Conservation (phyloP, 2,113 vertebrate species). For the Piprites chloris region DNA sequence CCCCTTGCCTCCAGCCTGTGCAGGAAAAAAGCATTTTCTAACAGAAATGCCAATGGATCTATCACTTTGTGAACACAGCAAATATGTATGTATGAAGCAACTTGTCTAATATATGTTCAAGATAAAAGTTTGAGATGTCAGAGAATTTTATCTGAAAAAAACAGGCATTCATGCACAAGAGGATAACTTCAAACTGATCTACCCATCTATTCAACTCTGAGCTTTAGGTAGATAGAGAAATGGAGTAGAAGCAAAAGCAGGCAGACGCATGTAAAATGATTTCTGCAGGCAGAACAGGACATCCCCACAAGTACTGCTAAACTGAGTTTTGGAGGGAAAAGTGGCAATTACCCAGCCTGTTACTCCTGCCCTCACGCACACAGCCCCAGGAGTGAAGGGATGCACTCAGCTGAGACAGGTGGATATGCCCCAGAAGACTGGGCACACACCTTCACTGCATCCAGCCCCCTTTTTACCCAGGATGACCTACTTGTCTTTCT, state of each 20-base stretch:
- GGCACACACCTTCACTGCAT: neutral
- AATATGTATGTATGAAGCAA: neutral
- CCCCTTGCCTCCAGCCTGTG: neutral
- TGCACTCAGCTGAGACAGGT: neutral
- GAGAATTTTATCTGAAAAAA: constrained; percentile 22
- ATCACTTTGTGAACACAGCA: neutral
- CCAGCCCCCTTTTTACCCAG: neutral
- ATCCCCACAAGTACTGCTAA: neutral
- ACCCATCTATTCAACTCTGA: neutral
- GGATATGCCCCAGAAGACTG: rapidly evolving
- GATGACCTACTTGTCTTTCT: neutral
- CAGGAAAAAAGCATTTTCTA: neutral
- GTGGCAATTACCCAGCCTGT: neutral
- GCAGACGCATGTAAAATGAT: neutral
- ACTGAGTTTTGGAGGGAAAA: neutral
- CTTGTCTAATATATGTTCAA: neutral
- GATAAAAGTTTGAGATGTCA: constrained; percentile 29
- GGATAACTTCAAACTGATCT: constrained; percentile 37
- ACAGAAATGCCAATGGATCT: neutral
- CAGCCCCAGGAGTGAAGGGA: rapidly evolving
- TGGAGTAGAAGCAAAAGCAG: neutral
- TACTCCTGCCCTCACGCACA: neutral
- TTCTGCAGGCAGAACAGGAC: neutral
- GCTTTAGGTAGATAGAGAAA: constrained; percentile 18
- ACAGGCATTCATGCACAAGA: neutral